A percentile compares a stretch with the other conserved stretches of the same genome.
These are phyloP conservation scores for human (Homo sapiens) DNA, from an alignment of 2,113 vertebrate species.

Conservation along the genomic window GRCh38 chrX:98786001-98786500, in stretches of 20 bases:
- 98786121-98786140: background rate
- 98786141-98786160: background rate
- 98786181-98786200: background rate
- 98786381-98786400: background rate
- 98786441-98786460: background rate
- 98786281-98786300: background rate
- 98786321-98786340: background rate
- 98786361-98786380: background rate
- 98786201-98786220: background rate
- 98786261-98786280: background rate
- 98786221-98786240: background rate
- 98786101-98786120: background rate
- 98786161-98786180: background rate
- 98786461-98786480: background rate
- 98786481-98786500: background rate
- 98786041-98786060: background rate
- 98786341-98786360: background rate
- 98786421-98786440: background rate
- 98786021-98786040: background rate
- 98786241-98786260: background rate
- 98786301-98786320: background rate
- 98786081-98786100: background rate
- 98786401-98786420: background rate
- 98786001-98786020: background rate
- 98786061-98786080: background rate